Conservation (phyloP, 2,113 vertebrate species). For the Dendropsophus ebraccatus region DNA sequence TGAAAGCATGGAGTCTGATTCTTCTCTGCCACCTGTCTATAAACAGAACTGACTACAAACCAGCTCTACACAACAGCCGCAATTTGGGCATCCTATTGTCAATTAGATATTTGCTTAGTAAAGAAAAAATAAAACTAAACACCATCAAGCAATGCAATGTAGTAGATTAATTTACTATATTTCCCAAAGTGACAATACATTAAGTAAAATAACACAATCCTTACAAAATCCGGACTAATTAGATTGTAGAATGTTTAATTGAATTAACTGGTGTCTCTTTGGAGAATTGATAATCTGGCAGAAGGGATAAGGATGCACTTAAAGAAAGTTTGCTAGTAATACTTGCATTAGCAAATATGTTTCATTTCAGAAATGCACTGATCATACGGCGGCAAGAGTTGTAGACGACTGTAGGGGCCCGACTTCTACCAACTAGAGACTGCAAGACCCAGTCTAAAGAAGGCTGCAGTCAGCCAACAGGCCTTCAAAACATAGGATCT, state of each 20-base stretch:
- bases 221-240: neutral
- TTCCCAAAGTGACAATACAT: neutral
- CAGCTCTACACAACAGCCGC: neutral
- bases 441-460: too few species aligned
- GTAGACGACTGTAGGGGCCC: too few species aligned
- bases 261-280: neutral
- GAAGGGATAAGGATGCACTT: neutral
- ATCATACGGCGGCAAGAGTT: neutral
- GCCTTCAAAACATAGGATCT: too few species aligned
- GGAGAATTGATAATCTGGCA: neutral
- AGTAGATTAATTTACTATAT: neutral
- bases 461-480: too few species aligned
- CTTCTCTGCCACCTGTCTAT: neutral
- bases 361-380: neutral
- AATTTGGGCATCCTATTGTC: neutral
- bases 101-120: neutral
- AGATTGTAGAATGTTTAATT: neutral
- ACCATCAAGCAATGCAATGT: neutral
- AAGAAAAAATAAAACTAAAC: neutral
- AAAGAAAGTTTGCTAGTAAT: neutral
- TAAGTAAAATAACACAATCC: neutral
- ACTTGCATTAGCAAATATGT: neutral
- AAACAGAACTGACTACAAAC: neutral
- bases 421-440: neutral
- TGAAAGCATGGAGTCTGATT: neutral